Evolutionary conservation across 2,113 vertebrate species (phyloP).

Genomic region (Ailuropoda melanoleuca): DNA sequence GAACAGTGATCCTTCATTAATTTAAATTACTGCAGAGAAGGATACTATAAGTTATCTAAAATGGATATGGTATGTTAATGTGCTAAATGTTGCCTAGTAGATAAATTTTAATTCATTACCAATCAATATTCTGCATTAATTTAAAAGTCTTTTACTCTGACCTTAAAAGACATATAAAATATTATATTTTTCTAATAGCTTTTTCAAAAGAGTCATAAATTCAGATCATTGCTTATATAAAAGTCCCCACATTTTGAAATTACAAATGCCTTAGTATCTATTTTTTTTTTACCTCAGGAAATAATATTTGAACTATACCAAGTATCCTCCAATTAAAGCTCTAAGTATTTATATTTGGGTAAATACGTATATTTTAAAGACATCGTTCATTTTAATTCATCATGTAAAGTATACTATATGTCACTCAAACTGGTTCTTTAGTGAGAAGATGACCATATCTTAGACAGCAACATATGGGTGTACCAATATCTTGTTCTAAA

Average conservation of each 20-base stretch:
- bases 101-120: slow-evolving; percentile 16
- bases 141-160: slow-evolving; percentile 7
- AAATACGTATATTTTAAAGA: slow-evolving; percentile 17
- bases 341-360: background rate
- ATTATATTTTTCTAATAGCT: background rate
- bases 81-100: background rate
- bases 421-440: background rate
- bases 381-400: background rate
- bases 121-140: background rate
- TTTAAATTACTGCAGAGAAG: background rate
- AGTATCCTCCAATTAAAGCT: slow-evolving; percentile 13
- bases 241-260: background rate
- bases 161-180: background rate
- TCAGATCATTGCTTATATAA: background rate
- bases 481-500: background rate
- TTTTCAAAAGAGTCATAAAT: background rate
- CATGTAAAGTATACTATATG: background rate
- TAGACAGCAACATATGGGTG: background rate
- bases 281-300: background rate
- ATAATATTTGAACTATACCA: background rate
- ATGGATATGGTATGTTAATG: background rate
- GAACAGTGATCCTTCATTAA: background rate
- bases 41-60: background rate
- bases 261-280: background rate
- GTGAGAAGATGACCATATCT: background rate